Conservation (phyloP, 1,140 invertebrate genomes). For the Chymomyza costata region DNA sequence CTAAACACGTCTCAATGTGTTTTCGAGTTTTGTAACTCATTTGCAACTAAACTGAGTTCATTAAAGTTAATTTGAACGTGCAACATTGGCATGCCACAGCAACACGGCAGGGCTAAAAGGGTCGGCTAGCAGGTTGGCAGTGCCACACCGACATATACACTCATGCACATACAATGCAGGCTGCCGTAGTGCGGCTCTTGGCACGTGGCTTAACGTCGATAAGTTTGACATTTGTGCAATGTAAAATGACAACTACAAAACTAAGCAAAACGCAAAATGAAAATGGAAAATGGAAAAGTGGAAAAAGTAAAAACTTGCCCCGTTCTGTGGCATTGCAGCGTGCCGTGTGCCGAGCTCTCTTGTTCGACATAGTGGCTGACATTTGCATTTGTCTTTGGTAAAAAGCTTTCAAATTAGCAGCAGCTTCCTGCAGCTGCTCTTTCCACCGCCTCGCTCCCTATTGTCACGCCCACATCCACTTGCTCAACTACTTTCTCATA, state of each 20-base stretch:
- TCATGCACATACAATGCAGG: no score
- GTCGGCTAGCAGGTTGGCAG: background rate
- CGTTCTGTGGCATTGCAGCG: no score
- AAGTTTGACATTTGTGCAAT: constrained; percentile 69
- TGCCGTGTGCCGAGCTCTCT: no score
- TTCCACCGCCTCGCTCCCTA: background rate
- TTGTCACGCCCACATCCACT: background rate
- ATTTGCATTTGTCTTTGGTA: constrained; percentile 62
- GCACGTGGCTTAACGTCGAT: constrained; percentile 66
- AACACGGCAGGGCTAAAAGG: constrained; percentile 22
- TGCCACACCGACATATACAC: constrained; percentile 3
- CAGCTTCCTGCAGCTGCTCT: constrained; percentile 13
- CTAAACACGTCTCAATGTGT: constrained; percentile 69
- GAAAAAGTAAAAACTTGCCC: no score
- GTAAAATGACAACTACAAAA: constrained; percentile 63
- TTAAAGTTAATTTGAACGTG: constrained; percentile 73
- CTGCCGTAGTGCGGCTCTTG: no score
- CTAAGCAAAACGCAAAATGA: constrained; percentile 55
- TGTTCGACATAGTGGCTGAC: no score
- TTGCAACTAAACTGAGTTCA: constrained; percentile 72
- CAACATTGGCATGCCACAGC: constrained; percentile 61
- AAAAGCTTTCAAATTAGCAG: constrained; percentile 49
- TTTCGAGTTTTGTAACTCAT: constrained; percentile 72
- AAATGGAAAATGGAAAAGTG: no score
- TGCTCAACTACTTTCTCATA: no score